Evolutionary conservation across 2,797 vertebrate genomes (phyloP), one percentile per base, ranked within the genome.

Genomic region (Macropodus opercularis): DNA sequence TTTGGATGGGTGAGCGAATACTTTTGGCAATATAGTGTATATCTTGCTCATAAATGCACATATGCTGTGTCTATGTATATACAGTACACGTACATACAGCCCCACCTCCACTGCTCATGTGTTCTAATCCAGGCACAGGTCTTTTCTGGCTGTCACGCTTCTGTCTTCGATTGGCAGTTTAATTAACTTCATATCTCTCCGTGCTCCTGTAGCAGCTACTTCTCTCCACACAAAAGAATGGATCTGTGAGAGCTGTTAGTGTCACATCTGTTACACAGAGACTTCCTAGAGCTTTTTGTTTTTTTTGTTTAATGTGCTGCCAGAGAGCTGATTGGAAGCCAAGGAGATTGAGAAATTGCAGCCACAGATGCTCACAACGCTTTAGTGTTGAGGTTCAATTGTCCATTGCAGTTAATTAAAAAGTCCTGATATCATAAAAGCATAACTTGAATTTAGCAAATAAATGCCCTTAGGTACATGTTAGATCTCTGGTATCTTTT

Each of bases 131-230:
- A 62, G 43, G 31, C 46, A 34, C 55, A 72, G 56, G 60, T 81
- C 61, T 48, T 63, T 69, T 71, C 60, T 50, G 21, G 62, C 75
- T 83, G 79, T 77, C 81, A 76, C 15, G 27, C 57, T 77, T 67
- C 84, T 87, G 67, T 42, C 32, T 18, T 57, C 69, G 80, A 88
- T 76, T 82, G 81, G 80, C 86, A 89, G 74, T 89, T 89, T 90
- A 88, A 91, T 90, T 91, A 90, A 85, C 83, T 88, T 85, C 63
- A 80, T 89, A 89, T 90, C 86, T 85, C 75, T 4, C 41, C 68
- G 63, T 83, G 58, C 71, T 64, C 53, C 72, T 52, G 53, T 49
- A 72, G 67, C 59, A 63, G 55, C 69, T 66, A 48, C 67, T 69
- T 70, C 32, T 39, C 46, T 52, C 39, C 41, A 53, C 32, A 42